Base-by-base conservation (phyloP, 1,140 invertebrate genomes). In the Trachymyrmex septentrionalis region DNA sequence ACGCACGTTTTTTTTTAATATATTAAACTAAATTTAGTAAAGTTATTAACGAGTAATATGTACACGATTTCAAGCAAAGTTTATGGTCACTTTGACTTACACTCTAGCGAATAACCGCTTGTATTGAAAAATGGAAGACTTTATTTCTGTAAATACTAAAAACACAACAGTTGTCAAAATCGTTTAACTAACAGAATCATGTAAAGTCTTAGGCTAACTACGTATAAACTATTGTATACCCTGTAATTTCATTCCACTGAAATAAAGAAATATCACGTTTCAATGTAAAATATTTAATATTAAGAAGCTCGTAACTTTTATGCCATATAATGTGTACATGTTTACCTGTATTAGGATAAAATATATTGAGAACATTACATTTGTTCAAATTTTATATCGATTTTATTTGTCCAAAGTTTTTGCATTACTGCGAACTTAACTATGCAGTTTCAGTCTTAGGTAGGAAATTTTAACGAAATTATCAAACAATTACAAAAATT, bases 221-320 rank as follows among this genome's bases (percentile, higher is more conserved):
- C 80, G 27, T 78, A 91, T 91, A 86, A 92, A 91, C 57, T 34
- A 91, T 91, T 93, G 92, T 92, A 94, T 90, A 93, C 91, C 91
- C 90, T 94, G 92, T 94, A 94, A 94, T 91, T 93, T 93, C 89
- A 94, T 93, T 94, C 92, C 90, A 91, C 80, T 78, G 87, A 93
- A 94, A 94, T 94, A 94, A 93, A 94, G 85, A 92, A 93, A 87
- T 92, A 92, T 78, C 87, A 78, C 75, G 88, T 86, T 87, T 91
- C 59, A 82, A 91, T 78, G 61, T 89, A 84, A 88, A 78, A 87
- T 59, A 81, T 85, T 69, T 67, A 30, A 75, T 73, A 21, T 24
- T 71, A 72, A 71, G 67, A 67, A 69, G 50, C 30, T 86, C 44
- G 14, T 27, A 67, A 71, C 19, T 72, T 50, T 34, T 72, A 59